Conservation (phyloP, 2,113 vertebrate genomes). For the Lanius collurio region DNA sequence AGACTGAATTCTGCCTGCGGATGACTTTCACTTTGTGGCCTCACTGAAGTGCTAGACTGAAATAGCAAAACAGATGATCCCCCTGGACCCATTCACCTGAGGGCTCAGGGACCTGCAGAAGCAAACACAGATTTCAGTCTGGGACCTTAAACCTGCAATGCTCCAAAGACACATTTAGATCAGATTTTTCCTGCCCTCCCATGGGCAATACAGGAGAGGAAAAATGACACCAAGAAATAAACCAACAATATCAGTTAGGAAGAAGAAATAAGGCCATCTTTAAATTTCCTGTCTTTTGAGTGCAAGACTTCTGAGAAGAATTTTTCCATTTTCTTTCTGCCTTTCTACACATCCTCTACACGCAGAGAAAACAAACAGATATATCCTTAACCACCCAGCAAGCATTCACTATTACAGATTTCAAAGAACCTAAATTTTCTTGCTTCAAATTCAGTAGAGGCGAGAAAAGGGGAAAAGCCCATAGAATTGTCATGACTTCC, state of each 20-base stretch:
- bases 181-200: not conserved
- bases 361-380: not conserved
- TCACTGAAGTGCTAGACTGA: not conserved
- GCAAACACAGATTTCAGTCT: not conserved
- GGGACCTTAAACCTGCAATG: not conserved
- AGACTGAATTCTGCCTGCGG: not conserved
- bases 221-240: not conserved
- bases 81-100: not conserved
- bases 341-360: not conserved
- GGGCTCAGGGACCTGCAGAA: not conserved
- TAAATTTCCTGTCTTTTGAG: not conserved
- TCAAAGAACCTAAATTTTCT: not conserved
- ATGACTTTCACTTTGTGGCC: not conserved
- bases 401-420: not conserved
- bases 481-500: not conserved
- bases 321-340: not conserved
- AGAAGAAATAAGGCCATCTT: not conserved
- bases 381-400: not conserved
- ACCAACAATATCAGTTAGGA: not conserved
- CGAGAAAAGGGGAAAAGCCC: rapidly evolving
- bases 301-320: not conserved
- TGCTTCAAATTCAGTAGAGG: not conserved
- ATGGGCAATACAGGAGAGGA: not conserved
- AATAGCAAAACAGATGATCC: not conserved
- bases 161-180: not conserved